Conservation (phyloP, 2,888 invertebrate species). For the Mystacides longicornis region DNA sequence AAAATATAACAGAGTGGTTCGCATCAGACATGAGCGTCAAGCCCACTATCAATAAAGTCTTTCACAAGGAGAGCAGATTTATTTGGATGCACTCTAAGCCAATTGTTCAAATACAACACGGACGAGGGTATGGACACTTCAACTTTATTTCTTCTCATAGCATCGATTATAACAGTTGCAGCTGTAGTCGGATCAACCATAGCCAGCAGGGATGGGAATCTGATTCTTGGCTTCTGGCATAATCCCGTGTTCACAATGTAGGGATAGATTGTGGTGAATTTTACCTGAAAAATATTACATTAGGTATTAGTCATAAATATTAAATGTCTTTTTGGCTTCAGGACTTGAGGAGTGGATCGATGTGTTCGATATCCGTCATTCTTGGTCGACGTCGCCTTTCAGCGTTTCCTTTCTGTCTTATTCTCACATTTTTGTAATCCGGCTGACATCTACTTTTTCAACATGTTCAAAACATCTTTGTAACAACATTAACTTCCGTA, state of each 20-base stretch:
- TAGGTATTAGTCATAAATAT: not conserved
- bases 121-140: slow-evolving; percentile 59
- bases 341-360: too few species aligned
- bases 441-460: too few species aligned
- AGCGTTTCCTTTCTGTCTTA: too few species aligned
- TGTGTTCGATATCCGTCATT: too few species aligned
- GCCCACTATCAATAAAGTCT: slow-evolving; percentile 59
- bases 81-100: slow-evolving; percentile 51
- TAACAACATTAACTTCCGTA: too few species aligned
- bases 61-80: slow-evolving; percentile 44
- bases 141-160: slow-evolving; percentile 54
- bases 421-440: too few species aligned
- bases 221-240: slow-evolving; percentile 67
- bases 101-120: slow-evolving; percentile 49
- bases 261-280: slow-evolving; percentile 78
- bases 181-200: slow-evolving; percentile 57
- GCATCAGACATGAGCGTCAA: slow-evolving; percentile 58
- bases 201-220: slow-evolving; percentile 58
- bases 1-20: too few species aligned
- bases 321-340: too few species aligned
- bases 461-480: too few species aligned
- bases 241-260: slow-evolving; percentile 84
- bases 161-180: slow-evolving; percentile 57
- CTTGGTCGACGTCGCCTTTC: too few species aligned
- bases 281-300: slow-evolving; percentile 45